A percentile compares a stretch with the other conserved stretches of the same genome.
Evolutionary conservation across 2,113 vertebrate species (phyloP).

Genomic region (Orcinus orca): DNA sequence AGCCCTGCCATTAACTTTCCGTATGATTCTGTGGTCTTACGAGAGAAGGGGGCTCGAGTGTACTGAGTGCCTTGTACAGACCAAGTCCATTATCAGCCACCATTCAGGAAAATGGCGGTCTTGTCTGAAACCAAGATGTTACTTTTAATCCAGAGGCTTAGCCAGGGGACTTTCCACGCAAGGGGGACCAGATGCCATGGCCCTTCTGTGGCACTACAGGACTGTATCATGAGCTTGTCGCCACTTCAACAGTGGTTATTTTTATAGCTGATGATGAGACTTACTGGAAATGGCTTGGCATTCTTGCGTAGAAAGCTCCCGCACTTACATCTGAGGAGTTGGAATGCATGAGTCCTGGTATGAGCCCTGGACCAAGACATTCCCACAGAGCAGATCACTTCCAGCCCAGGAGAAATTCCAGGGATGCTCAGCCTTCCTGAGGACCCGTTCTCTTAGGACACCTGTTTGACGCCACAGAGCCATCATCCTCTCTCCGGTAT

Average conservation of each 20-base stretch:
- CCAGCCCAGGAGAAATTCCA: background rate
- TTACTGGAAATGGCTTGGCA: conserved; percentile 18
- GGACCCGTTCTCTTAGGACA: background rate
- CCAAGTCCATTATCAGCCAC: background rate
- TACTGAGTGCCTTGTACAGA: background rate
- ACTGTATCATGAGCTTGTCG: background rate
- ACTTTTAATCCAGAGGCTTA: background rate
- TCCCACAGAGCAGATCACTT: background rate
- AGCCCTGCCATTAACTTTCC: background rate
- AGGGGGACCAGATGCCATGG: background rate
- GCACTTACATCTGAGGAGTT: background rate
- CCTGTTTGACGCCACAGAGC: background rate
- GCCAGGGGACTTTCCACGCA: background rate
- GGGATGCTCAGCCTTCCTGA: background rate
- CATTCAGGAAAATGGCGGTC: background rate
- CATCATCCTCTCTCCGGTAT: too few species aligned
- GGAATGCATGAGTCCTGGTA: background rate
- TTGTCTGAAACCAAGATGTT: background rate
- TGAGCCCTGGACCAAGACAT: background rate
- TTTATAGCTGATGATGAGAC: background rate
- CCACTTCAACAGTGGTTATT: background rate
- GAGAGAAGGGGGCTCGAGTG: background rate
- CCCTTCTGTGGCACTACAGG: background rate
- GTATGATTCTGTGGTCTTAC: rapidly evolving
- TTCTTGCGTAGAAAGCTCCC: background rate